Percentiles rank a stretch among this genome's conserved stretches.
Conservation (phyloP, 2,113 vertebrate species). For the Machaerirhynchus nigripectus region DNA sequence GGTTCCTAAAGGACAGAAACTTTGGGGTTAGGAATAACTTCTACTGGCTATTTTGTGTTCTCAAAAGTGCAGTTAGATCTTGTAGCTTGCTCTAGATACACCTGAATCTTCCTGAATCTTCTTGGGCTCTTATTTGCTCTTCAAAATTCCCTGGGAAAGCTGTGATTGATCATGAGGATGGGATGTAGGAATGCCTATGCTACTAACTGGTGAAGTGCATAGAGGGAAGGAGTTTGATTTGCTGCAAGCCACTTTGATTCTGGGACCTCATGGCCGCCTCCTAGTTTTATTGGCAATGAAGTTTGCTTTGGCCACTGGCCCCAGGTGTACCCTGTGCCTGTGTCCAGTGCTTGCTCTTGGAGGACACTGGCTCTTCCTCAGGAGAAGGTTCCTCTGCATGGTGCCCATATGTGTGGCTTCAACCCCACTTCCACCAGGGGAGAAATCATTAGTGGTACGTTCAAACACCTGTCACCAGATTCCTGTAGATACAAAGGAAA, state of each 20-base stretch:
- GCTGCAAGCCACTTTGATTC: neutral
- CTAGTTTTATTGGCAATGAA: neutral
- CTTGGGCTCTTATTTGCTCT: neutral
- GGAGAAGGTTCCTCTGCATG: neutral
- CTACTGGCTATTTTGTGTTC: neutral
- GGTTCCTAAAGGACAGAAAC: neutral
- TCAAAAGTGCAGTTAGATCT: neutral
- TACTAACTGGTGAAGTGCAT: neutral
- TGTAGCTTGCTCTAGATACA: neutral
- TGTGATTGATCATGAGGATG: neutral
- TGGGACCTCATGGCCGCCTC: neutral
- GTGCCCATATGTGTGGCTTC: neutral
- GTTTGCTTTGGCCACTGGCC: neutral
- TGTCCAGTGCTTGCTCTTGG: neutral
- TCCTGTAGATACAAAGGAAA: neutral
- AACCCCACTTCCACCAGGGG: neutral
- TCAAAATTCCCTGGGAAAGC: neutral
- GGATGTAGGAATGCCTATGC: neutral
- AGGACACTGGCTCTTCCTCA: neutral
- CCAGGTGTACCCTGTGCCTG: neutral
- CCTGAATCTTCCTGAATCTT: neutral
- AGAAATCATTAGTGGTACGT: accelerated
- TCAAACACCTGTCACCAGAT: neutral
- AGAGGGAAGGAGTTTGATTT: neutral
- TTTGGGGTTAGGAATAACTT: neutral